These are phyloP conservation scores for Dipodomys spectabilis DNA, from an alignment of 2,113 vertebrate genomes.

Conservation along the genomic window DNA sequence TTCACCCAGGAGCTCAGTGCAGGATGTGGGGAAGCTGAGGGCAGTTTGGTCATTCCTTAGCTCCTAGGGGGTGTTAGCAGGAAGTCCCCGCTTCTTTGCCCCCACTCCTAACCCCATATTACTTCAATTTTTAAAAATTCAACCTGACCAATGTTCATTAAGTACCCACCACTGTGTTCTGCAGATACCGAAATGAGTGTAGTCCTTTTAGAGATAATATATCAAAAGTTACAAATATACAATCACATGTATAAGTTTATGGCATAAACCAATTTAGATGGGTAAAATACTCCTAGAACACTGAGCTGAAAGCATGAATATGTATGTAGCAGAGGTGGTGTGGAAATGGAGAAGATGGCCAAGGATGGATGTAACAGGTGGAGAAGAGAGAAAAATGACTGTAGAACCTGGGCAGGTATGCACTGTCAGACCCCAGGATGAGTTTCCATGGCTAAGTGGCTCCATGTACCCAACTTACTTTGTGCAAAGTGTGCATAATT, in stretches of 20 bases:
- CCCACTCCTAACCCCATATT: not conserved
- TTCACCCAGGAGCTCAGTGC: slow-evolving; percentile 44
- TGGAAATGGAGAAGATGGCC: too few species aligned
- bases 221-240: not conserved
- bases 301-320: not conserved
- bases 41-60: not conserved
- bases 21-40: slow-evolving; percentile 47
- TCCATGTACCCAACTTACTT: not conserved
- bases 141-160: not conserved
- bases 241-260: too few species aligned
- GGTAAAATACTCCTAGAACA: not conserved
- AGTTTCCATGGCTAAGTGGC: not conserved
- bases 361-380: not conserved
- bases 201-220: not conserved
- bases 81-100: not conserved
- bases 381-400: not conserved
- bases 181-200: not conserved
- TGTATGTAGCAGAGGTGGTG: fast-evolving
- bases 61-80: not conserved
- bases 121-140: not conserved
- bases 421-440: not conserved
- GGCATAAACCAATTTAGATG: not conserved
- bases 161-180: not conserved
- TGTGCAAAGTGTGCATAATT: not conserved
- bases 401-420: not conserved